Evolutionary conservation across 2,888 invertebrate genomes (phyloP), one percentile per base, ranked within the genome.

Genomic region (Gnatocerus cornutus): DNA sequence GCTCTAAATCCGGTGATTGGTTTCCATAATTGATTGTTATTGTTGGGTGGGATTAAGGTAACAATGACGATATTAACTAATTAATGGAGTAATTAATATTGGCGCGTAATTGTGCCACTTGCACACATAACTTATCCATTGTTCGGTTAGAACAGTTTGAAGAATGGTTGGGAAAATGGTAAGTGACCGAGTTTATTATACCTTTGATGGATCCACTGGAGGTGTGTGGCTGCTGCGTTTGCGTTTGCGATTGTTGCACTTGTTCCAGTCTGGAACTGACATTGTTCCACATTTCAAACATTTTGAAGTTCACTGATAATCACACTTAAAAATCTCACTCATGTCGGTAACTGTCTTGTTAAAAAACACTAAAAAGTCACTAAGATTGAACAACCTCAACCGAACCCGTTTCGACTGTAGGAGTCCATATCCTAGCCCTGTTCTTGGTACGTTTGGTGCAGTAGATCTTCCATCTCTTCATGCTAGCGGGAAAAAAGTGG

Each of bases 201-300:
- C 92, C 92, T 93, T 93, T 93, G 86, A 93, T 92, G 84, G 92
- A 92, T 87, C 92, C 92, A 86, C 92, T 92, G 84, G 92, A 92
- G 67, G 92, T 92, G 86, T 92, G 92, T 71, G 92, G 92, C 83
- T 92, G 92, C 83, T 92, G 92, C 45, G 84, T 77, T 76, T 85
- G 87, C 78, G 88, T 88, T 81, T 90, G 90, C 73, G 88, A 86
- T 82, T 89, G 89, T 81, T 87, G 89, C 84, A 91, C 89, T 81
- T 87, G 87, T 85, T 92, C 92, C 89, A 92, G 84, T 87, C 92
- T 92, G 77, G 90, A 90, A 86, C 88, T 90, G 83, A 92, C 92
- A 84, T 90, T 90, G 87, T 90, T 92, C 92, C 92, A 93, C 92
- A 93, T 92, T 86, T 93, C 92, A 86, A 92, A 92, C 92, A 93